phyloP scores from a whole-genome alignment of 2,888 invertebrate species.

The Amblyjoppa proteus region DNA sequence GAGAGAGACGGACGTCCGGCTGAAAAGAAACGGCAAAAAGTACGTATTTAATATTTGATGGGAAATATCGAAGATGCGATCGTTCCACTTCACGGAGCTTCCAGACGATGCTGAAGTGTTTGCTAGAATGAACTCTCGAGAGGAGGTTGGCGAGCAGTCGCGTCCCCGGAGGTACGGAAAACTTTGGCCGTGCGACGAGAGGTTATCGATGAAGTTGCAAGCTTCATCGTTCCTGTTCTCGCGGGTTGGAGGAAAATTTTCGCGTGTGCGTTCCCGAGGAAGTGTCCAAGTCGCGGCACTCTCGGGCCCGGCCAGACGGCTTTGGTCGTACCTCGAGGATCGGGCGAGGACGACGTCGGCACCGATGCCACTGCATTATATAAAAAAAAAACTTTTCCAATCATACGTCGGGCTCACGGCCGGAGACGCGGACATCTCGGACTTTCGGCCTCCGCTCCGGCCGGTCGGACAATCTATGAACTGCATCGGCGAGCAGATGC shows the following conservation, averaged over 20 bases:
- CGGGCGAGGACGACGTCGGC: conserved; percentile 22
- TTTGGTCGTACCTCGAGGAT: conserved; percentile 41
- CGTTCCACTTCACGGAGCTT: conserved; percentile 8
- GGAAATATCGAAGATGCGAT: conserved; percentile 46
- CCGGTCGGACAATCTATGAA: conserved; percentile 11
- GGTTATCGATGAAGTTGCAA: conserved; percentile 61
- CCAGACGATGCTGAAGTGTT: conserved; percentile 40
- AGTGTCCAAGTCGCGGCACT: conserved; percentile 46
- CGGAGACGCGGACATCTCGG: conserved; percentile 45
- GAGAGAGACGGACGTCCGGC: neutral
- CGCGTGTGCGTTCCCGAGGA: conserved; percentile 29
- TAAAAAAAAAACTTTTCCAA: conserved; percentile 72
- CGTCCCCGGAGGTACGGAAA: conserved; percentile 46
- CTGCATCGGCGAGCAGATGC: conserved; percentile 22
- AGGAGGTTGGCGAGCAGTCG: conserved; percentile 13
- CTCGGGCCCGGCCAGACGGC: conserved; percentile 20
- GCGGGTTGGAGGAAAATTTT: conserved; percentile 42
- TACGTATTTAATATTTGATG: conserved; percentile 58
- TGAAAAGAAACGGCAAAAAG: conserved; percentile 1
- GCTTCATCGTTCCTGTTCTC: conserved; percentile 35
- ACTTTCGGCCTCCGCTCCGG: conserved; percentile 1
- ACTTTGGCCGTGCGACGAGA: conserved; percentile 59
- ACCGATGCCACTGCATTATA: conserved; percentile 64
- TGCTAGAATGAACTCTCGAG: conserved; percentile 35
- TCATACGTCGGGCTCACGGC: conserved; percentile 67